Base-by-base conservation (phyloP, 1,140 invertebrate species). In the Lepidurus couesii region DNA sequence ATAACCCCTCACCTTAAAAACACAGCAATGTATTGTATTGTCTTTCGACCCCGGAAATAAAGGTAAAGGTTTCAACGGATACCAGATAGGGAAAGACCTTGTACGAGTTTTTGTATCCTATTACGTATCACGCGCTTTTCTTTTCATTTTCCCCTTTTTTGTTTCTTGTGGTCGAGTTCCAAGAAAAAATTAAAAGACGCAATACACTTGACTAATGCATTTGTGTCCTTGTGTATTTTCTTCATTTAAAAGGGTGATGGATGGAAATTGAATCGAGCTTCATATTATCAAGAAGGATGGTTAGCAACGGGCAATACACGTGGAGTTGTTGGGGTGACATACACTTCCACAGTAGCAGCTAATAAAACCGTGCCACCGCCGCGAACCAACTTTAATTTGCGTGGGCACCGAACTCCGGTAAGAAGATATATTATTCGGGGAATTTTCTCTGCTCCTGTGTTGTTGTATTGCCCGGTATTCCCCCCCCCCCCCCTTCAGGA, bases 231-330 rank as follows among this genome's bases (percentile, higher is more conserved):
- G 21, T 65, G 16, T n/a, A n/a, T 65, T 65, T 13, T 21, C 9
- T 65, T 80, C 80, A 77, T 26, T 86, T 85, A 42, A n/a, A 85
- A 95, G 93, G 92, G 94, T 84, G 92, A 94, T 85, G 92, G 92
- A 82, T 95, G 93, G 95, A 97, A 97, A 86, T 86, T 98, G 80
- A 97, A 97, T 86, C 90, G 95, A 80, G 92, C 93, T 82, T 96
- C 96, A 88, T 98, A 98, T 85, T 98, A 98, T 84, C 95, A 97
- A 87, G 96, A 98, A 86, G 97, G 96, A n/a, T 98, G 97, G 97
- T 86, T 98, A 83, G 95, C 96, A 75, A 96, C 94, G 53, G 96
- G 96, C 80, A 98, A 98, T 86, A 91, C 94, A 75, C 90, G 95
- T 80, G 95, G 96, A 26, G 92, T 98, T 80, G 95, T 98, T 78